A percentile compares a stretch with the other conserved stretches of the same genome.
Conservation (phyloP, 1,140 invertebrate genomes). For the Scaptomyza graminum region DNA sequence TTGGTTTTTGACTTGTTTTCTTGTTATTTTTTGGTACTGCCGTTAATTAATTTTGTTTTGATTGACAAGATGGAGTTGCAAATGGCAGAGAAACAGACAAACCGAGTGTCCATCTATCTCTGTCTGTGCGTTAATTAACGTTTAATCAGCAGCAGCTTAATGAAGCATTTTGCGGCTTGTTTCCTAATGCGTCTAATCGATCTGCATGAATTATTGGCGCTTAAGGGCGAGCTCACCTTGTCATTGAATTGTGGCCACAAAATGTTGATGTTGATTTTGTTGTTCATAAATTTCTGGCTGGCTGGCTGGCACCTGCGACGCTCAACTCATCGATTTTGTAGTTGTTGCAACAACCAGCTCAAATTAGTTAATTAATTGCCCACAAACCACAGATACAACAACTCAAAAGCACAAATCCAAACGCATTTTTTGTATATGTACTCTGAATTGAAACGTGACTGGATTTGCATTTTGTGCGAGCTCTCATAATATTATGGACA, state of each 20-base stretch:
- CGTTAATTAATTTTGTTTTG: slow-evolving; percentile 73
- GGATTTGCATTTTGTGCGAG: slow-evolving; percentile 25
- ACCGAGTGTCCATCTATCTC: slow-evolving; percentile 6
- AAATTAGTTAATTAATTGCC: slow-evolving; percentile 68
- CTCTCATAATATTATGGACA: not conserved
- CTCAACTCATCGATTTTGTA: slow-evolving; percentile 25
- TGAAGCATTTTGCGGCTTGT: slow-evolving; percentile 59
- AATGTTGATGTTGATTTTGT: not conserved
- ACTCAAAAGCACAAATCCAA: not conserved
- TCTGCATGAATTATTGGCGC: slow-evolving; percentile 70
- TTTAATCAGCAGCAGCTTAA: slow-evolving; percentile 64
- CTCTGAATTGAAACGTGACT: slow-evolving; percentile 51
- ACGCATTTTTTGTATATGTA: slow-evolving; percentile 2
- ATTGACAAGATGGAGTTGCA: slow-evolving; percentile 39
- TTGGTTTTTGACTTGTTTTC: slow-evolving; percentile 42
- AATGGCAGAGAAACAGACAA: not conserved
- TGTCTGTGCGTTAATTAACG: slow-evolving; percentile 55
- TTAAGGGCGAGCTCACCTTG: slow-evolving; percentile 26
- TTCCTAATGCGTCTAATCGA: slow-evolving; percentile 63
- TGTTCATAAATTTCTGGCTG: slow-evolving; percentile 47
- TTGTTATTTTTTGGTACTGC: slow-evolving; percentile 12
- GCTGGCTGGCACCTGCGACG: slow-evolving; percentile 23
- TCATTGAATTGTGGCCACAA: not conserved
- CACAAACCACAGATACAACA: slow-evolving; percentile 2
- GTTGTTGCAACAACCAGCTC: slow-evolving; percentile 19